A percentile compares a stretch with the other conserved stretches of the same genome.
These are phyloP conservation scores for Entomyzon cyanotis DNA, from an alignment of 2,113 vertebrate genomes.

Conservation along the genomic window DNA sequence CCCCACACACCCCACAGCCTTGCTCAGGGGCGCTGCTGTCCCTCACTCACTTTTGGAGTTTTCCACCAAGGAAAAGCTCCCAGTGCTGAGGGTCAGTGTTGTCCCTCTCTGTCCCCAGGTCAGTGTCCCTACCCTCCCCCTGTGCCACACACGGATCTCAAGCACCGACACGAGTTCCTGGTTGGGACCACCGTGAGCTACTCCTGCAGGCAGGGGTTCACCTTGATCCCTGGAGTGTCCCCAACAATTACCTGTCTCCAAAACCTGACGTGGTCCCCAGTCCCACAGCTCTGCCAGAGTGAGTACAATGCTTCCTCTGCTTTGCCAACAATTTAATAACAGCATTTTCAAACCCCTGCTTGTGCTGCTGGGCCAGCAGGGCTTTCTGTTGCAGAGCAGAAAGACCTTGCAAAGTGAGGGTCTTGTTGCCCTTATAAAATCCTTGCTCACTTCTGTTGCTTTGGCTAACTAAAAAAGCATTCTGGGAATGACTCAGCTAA, in stretches of 20 bases:
- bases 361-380: background rate
- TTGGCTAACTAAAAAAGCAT: no score
- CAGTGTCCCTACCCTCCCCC: background rate
- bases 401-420: no score
- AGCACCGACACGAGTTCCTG: background rate
- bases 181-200: background rate
- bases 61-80: background rate
- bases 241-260: background rate
- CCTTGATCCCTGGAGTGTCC: background rate
- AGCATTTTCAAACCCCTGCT: accelerated
- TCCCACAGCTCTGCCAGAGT: constrained; percentile 28
- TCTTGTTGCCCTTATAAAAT: no score
- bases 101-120: background rate
- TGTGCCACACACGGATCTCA: accelerated
- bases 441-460: no score
- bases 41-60: background rate
- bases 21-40: background rate
- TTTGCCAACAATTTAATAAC: background rate
- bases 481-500: no score
- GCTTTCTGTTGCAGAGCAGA: background rate
- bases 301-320: accelerated
- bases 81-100: background rate
- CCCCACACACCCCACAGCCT: background rate
- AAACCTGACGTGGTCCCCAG: background rate
- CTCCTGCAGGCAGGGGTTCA: background rate